Percentiles rank a stretch among this genome's conserved stretches.
These are phyloP conservation scores for Sinocyclocheilus anophthalmus DNA, from an alignment of 2,113 vertebrate species.

Conservation along the genomic window DNA sequence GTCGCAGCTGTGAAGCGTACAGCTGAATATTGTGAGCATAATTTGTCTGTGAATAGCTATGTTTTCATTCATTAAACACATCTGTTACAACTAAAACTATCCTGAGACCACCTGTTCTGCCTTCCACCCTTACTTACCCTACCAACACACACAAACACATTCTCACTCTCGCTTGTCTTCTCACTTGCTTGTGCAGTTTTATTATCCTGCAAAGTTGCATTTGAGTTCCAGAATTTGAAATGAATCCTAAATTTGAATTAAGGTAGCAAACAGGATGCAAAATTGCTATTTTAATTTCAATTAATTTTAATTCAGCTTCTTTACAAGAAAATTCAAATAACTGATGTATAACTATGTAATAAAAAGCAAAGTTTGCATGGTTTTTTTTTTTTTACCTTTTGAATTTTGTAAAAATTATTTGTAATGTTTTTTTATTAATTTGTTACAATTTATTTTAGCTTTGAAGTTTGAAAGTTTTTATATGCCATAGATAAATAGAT, in stretches of 20 bases:
- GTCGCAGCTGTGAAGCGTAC: constrained; percentile 20
- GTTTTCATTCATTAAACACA: constrained; percentile 31
- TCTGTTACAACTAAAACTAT: neutral
- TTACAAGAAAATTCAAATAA: neutral
- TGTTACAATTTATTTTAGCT: no score
- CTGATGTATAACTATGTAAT: neutral
- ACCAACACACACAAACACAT: constrained; percentile 22
- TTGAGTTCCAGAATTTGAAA: neutral
- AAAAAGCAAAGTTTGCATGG: neutral
- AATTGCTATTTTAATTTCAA: neutral
- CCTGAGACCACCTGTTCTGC: neutral
- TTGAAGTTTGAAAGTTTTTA: no score
- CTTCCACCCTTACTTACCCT: neutral
- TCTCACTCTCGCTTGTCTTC: neutral
- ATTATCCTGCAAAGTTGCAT: neutral
- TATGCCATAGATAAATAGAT: no score
- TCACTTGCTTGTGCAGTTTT: neutral
- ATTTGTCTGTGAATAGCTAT: constrained; percentile 23
- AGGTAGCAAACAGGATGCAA: neutral
- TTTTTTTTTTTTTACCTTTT: neutral
- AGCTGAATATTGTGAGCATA: constrained; percentile 33
- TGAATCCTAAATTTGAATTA: neutral
- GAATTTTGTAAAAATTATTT: no score
- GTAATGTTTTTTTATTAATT: no score
- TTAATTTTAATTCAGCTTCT: no score